These are phyloP conservation scores for Caenorhabditis sp. DNA, from an alignment of 2,888 invertebrate species.

Conservation along the genomic window DNA sequence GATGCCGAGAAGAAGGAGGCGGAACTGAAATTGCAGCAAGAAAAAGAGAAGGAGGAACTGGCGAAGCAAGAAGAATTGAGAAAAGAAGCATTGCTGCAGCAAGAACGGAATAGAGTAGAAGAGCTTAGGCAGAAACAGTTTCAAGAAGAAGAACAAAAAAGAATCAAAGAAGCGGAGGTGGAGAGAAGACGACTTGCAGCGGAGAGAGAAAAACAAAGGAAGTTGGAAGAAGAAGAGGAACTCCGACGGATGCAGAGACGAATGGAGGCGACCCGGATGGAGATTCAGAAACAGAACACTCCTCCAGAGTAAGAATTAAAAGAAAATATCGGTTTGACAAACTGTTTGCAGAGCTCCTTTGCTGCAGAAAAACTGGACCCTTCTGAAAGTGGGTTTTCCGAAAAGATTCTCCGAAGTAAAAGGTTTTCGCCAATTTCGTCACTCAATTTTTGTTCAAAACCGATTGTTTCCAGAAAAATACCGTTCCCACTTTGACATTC, in stretches of 20 bases:
- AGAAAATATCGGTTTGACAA: too few relatives aligned
- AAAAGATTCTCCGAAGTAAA: too few relatives aligned
- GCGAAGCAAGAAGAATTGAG: background rate
- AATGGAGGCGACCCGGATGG: background rate
- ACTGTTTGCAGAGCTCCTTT: too few relatives aligned
- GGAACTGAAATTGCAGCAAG: background rate
- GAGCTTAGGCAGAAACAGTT: background rate
- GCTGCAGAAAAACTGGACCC: too few relatives aligned
- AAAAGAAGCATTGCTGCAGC: background rate
- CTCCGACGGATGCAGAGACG: background rate
- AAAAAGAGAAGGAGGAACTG: background rate
- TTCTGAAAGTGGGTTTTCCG: too few relatives aligned
- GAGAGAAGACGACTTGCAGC: background rate
- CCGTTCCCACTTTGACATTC: too few relatives aligned
- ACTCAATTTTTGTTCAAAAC: too few relatives aligned
- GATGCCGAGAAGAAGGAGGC: background rate
- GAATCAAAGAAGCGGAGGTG: background rate
- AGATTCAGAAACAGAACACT: too few relatives aligned
- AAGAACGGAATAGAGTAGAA: background rate
- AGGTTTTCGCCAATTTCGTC: too few relatives aligned
- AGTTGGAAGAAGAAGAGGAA: background rate
- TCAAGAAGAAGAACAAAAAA: slow-evolving; percentile 4
- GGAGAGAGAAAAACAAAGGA: background rate
- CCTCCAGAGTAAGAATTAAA: too few relatives aligned
- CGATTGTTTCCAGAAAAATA: too few relatives aligned